Conservation (phyloP, 2,797 vertebrate species). For the Lacerta viridis region DNA sequence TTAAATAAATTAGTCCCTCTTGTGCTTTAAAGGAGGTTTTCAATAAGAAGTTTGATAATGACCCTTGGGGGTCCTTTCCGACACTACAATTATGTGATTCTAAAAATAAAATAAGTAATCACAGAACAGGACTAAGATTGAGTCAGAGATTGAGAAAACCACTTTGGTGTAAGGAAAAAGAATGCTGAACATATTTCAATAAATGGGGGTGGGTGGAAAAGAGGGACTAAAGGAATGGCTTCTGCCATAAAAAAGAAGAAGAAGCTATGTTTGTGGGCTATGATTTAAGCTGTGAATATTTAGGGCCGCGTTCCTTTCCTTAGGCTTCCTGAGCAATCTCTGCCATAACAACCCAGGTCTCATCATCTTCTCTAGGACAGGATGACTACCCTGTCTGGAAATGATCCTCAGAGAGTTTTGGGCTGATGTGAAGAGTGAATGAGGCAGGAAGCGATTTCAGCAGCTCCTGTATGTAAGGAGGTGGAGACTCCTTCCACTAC, state of each 20-base stretch:
- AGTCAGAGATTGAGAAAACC: too few species aligned
- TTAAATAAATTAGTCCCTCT: too few species aligned
- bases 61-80: too few species aligned
- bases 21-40: too few species aligned
- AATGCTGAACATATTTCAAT: too few species aligned
- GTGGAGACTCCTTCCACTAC: background rate
- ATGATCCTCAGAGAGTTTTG: background rate
- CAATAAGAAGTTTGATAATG: too few species aligned
- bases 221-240: too few species aligned
- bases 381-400: background rate
- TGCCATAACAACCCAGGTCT: background rate
- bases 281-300: conserved; percentile 12
- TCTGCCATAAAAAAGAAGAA: background rate
- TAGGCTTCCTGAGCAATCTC: background rate
- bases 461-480: background rate
- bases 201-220: too few species aligned
- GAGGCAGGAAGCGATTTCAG: rapidly evolving
- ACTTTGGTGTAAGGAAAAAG: too few species aligned
- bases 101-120: too few species aligned
- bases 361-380: background rate
- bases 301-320: background rate
- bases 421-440: rapidly evolving
- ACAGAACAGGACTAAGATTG: too few species aligned
- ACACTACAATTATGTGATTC: too few species aligned
- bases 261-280: background rate